Evolutionary conservation across 2,113 vertebrate genomes (phyloP), one percentile per base, ranked within the genome.

Genomic region (Tachysurus vachellii): DNA sequence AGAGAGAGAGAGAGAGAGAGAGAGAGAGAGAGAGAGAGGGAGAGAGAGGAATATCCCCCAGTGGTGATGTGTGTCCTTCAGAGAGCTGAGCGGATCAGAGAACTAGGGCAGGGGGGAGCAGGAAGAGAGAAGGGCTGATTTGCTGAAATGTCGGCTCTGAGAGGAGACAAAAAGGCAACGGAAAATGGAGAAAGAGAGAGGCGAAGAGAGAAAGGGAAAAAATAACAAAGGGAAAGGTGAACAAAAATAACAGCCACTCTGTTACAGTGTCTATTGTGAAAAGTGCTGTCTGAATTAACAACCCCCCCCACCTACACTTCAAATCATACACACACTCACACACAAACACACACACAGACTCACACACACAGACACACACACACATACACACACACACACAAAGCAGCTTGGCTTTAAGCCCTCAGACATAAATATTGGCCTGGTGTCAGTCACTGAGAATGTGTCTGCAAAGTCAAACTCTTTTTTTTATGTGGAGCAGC

Each of bases 101-200:
- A 94, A 94, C 89, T 92, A 94, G 92, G 92, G 89, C 92, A 92
- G 89, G 86, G 90, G 59, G 50, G 2, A n/a, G 44, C 36, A 44
- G 0, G 36, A 21, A 53, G 77, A 75, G n/a, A 62, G 23, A 71
- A 26, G 61, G 44, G 50, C 14, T 82, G 53, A 71, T 86, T 62
- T 92, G 81, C 82, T 68, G 31, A 89, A 87, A 87, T 57, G 57
- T 64, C 83, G 70, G 70, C 77, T 53, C n/a, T 12, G 84, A 83
- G 71, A 90, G 86, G 62, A 84, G 26, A n/a, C 28, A 83, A 85
- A 80, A 90, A 80, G 47, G 62, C 26, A 82, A n/a, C 42, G 59
- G 54, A 23, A 42, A 17, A 42, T 12, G 17, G 76, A 79, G 53
- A 79, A 50, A 53, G 50, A 53, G 23, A 56, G 53, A 47, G 5